These are phyloP conservation scores for Dynastes maya DNA, from an alignment of 2,888 invertebrate genomes.

Conservation along the genomic window DNA sequence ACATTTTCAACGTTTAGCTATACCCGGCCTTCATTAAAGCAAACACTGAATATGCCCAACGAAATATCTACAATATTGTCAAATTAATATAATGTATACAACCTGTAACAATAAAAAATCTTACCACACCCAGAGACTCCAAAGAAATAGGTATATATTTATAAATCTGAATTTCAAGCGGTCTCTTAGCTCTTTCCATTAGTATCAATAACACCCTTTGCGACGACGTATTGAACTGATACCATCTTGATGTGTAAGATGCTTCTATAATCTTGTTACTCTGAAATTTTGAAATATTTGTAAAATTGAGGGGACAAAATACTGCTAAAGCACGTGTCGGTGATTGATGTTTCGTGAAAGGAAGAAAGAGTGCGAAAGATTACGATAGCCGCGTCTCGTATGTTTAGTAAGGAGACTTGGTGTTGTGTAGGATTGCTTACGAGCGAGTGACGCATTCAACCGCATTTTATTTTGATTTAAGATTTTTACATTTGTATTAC, in stretches of 20 bases:
- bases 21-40: constrained; percentile 8
- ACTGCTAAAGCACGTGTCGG: no score
- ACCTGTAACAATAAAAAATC: background rate
- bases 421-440: no score
- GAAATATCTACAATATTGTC: constrained; percentile 9
- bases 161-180: constrained; percentile 13
- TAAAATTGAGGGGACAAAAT: background rate
- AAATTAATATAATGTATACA: background rate
- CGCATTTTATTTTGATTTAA: no score
- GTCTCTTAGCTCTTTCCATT: constrained; percentile 45
- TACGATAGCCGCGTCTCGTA: no score
- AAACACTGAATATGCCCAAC: constrained; percentile 33
- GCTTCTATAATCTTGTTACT: constrained; percentile 40
- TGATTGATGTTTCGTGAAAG: no score
- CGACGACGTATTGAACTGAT: background rate
- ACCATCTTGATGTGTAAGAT: constrained; percentile 22
- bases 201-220: constrained; percentile 19
- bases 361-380: no score
- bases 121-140: constrained; percentile 21
- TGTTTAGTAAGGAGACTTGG: no score
- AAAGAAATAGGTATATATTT: constrained; percentile 29
- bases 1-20: background rate
- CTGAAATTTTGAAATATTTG: constrained; percentile 3
- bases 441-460: no score
- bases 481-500: no score